Conservation (phyloP, 1,140 invertebrate genomes). For the Apis dorsata region DNA sequence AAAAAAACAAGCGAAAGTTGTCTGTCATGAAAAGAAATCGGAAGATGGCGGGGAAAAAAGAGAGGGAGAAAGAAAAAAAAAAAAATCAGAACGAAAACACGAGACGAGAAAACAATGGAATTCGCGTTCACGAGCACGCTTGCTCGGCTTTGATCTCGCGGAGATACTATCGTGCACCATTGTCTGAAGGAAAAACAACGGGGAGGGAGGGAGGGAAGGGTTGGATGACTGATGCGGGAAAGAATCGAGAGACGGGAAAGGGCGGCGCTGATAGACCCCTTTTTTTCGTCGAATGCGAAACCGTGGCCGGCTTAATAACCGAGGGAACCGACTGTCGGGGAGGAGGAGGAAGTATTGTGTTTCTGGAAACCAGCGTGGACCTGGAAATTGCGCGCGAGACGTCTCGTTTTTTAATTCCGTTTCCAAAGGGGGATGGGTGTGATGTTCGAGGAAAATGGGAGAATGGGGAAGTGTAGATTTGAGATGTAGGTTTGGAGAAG, state of each 20-base stretch:
- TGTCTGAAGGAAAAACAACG: constrained; percentile 42
- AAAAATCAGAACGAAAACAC: background rate
- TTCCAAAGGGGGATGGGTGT: background rate
- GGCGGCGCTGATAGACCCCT: constrained; percentile 20
- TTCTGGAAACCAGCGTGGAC: background rate
- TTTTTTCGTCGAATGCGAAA: constrained; percentile 27
- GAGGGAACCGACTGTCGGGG: background rate
- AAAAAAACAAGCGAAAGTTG: too few relatives aligned
- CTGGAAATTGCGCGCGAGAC: too few relatives aligned
- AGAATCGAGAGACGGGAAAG: constrained; percentile 14
- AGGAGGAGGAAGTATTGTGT: constrained; percentile 1
- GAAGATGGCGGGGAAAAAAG: too few relatives aligned
- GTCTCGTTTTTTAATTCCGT: background rate
- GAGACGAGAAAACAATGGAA: constrained; percentile 7
- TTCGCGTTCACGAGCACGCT: constrained; percentile 13
- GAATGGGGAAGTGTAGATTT: too few relatives aligned
- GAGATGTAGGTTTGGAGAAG: too few relatives aligned
- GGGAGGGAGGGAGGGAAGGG: constrained; percentile 10
- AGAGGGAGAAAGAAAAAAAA: background rate
- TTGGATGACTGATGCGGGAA: constrained; percentile 1
- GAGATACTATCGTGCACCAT: constrained; percentile 23
- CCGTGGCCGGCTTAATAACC: constrained; percentile 41
- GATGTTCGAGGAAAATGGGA: background rate
- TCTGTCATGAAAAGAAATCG: too few relatives aligned
- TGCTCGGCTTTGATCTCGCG: constrained; percentile 43